A percentile compares a stretch with the other conserved stretches of the same genome.
phyloP scores from a whole-genome alignment of 1,140 invertebrate species.

The Drosophila simulans region DNA sequence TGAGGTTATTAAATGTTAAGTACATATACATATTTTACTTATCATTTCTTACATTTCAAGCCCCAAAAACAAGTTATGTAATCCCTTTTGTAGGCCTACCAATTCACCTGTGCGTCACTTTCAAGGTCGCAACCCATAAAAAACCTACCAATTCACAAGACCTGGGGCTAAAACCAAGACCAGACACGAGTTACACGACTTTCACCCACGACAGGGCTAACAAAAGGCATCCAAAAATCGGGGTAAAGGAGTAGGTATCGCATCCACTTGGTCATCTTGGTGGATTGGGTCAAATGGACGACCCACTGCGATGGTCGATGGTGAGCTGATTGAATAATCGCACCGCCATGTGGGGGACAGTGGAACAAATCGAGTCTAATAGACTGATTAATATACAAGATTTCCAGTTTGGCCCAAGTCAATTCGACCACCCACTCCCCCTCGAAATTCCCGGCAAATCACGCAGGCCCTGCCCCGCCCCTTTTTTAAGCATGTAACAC shows the following conservation, averaged over 20 bases:
- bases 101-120: slow-evolving; percentile 27
- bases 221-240: background rate
- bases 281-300: slow-evolving; percentile 43
- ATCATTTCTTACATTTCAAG: background rate
- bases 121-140: slow-evolving; percentile 23
- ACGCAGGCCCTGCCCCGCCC: background rate
- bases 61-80: background rate
- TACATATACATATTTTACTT: no score
- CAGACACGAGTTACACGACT: slow-evolving; percentile 35
- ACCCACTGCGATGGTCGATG: slow-evolving; percentile 46
- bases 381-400: slow-evolving; percentile 82
- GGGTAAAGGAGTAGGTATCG: background rate
- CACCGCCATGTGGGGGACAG: slow-evolving; percentile 48
- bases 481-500: slow-evolving; percentile 65
- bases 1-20: no score
- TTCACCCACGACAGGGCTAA: slow-evolving; percentile 13
- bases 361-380: slow-evolving; percentile 81
- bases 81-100: background rate
- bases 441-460: slow-evolving; percentile 5
- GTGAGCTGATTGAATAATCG: slow-evolving; percentile 75
- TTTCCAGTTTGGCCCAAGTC: slow-evolving; percentile 69
- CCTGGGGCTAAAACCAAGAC: slow-evolving; percentile 31
- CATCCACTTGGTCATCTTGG: background rate
- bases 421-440: slow-evolving; percentile 32
- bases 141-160: slow-evolving; percentile 2